phyloP scores from a whole-genome alignment of 53 echinoderm and acorn worm genomes.

The Echinarachnius parma region DNA sequence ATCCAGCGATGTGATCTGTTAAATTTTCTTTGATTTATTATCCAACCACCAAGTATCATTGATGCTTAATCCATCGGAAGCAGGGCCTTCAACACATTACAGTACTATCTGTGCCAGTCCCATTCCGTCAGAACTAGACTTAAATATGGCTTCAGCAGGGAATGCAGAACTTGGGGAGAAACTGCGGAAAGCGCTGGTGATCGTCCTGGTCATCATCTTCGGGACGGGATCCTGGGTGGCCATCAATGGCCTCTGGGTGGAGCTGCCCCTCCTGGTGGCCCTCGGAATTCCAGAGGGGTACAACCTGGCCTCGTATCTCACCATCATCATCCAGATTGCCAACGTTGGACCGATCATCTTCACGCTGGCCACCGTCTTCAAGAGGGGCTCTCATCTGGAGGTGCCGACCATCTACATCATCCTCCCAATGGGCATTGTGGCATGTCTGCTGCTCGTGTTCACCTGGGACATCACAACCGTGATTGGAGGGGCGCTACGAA shows the following conservation, averaged over 20 bases:
- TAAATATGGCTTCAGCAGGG: no score
- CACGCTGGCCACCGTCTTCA: constrained; percentile 55
- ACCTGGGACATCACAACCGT: constrained; percentile 76
- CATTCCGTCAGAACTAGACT: no score
- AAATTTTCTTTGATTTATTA: no score
- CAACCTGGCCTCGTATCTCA: constrained; percentile 78
- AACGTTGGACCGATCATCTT: constrained; percentile 88
- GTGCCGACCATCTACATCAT: constrained; percentile 70
- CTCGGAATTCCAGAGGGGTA: constrained; percentile 82
- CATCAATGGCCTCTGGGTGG: constrained; percentile 94
- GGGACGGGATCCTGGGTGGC: constrained; percentile 92
- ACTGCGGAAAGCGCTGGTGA: no score
- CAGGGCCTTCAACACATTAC: no score
- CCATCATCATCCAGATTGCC: constrained; percentile 86
- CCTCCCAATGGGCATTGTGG: constrained; percentile 53
- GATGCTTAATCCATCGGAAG: no score
- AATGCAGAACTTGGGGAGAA: no score
- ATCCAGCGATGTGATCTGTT: no score
- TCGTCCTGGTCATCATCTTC: constrained; percentile 65
- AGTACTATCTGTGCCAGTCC: no score
- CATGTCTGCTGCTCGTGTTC: constrained; percentile 73
- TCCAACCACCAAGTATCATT: no score
- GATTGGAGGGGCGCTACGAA: constrained; percentile 53
- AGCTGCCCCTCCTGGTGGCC: constrained; percentile 83
- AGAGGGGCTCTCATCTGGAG: constrained; percentile 52